Conservation (phyloP, 30 jellyfish, hydroid and myxozoan genomes). For the Turritopsis dohrnii region DNA sequence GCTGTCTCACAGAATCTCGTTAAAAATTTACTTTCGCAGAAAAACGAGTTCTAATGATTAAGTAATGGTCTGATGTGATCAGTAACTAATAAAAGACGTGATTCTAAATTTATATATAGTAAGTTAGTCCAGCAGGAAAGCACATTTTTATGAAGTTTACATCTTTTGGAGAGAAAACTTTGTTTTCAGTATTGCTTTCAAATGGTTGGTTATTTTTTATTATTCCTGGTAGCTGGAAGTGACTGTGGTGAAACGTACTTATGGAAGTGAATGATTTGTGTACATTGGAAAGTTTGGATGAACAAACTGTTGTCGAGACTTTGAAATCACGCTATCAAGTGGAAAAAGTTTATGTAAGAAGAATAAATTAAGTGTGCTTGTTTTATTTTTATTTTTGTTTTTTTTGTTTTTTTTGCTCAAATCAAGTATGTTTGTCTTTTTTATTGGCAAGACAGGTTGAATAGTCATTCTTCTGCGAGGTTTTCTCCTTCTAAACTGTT, state of each 20-base stretch:
- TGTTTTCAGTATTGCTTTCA: neutral
- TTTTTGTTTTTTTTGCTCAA: neutral
- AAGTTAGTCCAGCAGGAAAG: neutral
- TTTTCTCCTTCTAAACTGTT: too few species aligned
- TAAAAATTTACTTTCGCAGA: neutral
- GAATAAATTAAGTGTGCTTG: neutral
- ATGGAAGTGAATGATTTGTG: slow-evolving; percentile 34
- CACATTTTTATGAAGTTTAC: neutral
- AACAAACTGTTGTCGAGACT: slow-evolving; percentile 31
- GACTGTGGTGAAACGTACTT: neutral
- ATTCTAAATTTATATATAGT: neutral
- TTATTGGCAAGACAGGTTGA: too few species aligned
- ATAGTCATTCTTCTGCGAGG: too few species aligned
- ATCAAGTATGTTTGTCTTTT: too few species aligned
- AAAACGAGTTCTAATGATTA: neutral
- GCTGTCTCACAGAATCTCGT: neutral
- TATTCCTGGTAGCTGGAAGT: neutral
- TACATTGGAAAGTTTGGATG: slow-evolving; percentile 32
- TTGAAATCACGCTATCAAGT: slow-evolving; percentile 42
- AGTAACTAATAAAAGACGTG: neutral
- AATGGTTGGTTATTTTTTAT: neutral
- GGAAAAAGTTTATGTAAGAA: slow-evolving; percentile 51
- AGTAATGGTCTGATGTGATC: neutral
- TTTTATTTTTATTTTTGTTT: neutral
- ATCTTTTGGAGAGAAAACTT: neutral